These are phyloP conservation scores for Druon quercuslanigerum DNA, from an alignment of 1,140 invertebrate genomes.

Conservation along the genomic window DNA sequence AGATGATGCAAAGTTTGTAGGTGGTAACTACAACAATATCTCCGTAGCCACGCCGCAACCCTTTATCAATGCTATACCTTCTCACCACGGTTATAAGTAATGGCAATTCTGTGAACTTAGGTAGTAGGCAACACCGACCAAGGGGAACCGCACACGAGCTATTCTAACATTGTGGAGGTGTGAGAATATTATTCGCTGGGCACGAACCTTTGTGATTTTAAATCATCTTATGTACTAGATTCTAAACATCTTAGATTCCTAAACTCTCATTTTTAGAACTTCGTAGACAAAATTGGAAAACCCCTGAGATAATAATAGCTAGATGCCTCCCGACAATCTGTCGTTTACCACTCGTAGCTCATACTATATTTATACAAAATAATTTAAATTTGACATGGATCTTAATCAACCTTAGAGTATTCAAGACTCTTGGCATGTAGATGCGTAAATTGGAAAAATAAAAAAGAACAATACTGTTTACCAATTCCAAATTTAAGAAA, in stretches of 20 bases:
- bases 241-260: neutral
- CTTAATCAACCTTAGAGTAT: no score
- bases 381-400: no score
- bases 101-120: conserved; percentile 63
- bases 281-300: no score
- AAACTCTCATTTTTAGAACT: neutral
- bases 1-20: conserved; percentile 57
- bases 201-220: neutral
- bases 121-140: conserved; percentile 33
- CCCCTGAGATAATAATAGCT: no score
- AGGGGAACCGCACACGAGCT: conserved; percentile 45
- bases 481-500: no score
- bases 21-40: conserved; percentile 61
- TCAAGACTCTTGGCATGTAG: no score
- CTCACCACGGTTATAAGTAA: conserved; percentile 71
- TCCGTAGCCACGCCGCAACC: conserved; percentile 62
- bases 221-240: neutral
- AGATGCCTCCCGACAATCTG: no score
- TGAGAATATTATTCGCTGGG: conserved; percentile 32
- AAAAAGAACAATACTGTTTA: no score
- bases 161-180: neutral
- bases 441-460: no score
- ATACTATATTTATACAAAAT: no score
- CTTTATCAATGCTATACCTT: conserved; percentile 72
- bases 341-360: no score